These are phyloP conservation scores for Crypturellus tataupa DNA, from an alignment of 2,797 vertebrate genomes.

Conservation along the genomic window DNA sequence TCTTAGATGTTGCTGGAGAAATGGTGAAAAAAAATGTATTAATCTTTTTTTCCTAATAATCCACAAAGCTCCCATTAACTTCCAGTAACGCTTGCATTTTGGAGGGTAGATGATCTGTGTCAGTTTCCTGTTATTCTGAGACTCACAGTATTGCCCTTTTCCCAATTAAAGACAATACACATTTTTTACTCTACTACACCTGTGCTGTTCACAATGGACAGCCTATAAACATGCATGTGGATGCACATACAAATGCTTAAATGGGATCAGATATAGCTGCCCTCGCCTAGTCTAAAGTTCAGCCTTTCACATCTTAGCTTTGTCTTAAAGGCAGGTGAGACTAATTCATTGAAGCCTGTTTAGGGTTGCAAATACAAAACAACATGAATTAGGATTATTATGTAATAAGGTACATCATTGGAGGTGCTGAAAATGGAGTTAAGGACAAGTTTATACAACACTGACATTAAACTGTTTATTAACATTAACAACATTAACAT, in stretches of 20 bases:
- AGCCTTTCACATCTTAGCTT: neutral
- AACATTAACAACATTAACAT: conserved; percentile 22
- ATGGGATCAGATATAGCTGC: neutral
- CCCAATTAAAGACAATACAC: neutral
- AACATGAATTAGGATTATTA: conserved; percentile 17
- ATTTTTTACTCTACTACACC: neutral
- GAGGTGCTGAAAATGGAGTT: conserved; percentile 31
- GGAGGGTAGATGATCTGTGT: neutral
- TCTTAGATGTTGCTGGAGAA: neutral
- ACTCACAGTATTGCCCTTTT: neutral
- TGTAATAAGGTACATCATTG: neutral
- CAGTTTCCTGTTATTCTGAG: neutral
- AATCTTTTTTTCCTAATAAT: neutral
- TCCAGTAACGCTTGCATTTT: neutral
- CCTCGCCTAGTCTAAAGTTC: neutral
- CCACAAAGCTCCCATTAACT: neutral
- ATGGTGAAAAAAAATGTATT: neutral
- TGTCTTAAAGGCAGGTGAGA: neutral
- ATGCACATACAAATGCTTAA: neutral
- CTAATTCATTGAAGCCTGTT: neutral
- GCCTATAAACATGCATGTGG: neutral
- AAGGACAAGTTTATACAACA: conserved; percentile 33
- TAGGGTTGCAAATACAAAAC: neutral
- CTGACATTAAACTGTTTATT: conserved; percentile 21
- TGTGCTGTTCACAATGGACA: neutral